Base-by-base conservation (phyloP, 2,888 invertebrate species). In the Pristionchus maxplancki region DNA sequence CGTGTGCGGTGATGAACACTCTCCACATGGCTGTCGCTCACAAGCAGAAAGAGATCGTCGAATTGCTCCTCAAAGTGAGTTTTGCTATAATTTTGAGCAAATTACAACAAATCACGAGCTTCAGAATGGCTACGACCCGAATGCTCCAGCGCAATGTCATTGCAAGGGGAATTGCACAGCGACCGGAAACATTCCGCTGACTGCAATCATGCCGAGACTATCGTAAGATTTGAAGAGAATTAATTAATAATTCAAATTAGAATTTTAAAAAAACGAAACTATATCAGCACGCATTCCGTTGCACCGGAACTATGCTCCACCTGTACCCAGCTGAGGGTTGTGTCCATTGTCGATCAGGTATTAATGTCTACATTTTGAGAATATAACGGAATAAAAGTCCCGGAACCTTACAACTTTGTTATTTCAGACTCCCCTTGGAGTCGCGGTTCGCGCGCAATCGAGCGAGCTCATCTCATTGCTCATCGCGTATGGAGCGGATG, bases 11-110 rank as follows among this genome's bases (percentile, higher is more conserved):
- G 81, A 91, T 93, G 91, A 94, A 94, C 93, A 96, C 96, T 64
- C 95, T 96, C 37, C 96, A 96, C 94, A 94, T 96, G 91, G 96
- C 96, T n/a, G 95, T 96, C 84, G 96, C 96, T 90, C 95, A 96
- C 93, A 95, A 96, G 85, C 95, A 96, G 31, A 94, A 95, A 58
- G 94, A 94, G 82, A 94, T 94, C 81, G 94, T 92, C 11, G 94
- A 94, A 83, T 95, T 96, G 44, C 95, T 96, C 71, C 95, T 96
- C 81, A 96, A 95, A 86, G 87, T 87, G 31, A 90, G 95, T 95
- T 93, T 96, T 96, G 58, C 95, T 96, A 15, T 31, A 8, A 31
- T 13, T 58, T 58, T 58, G 17, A 31, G 15, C 5, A 34, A 28
- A 64, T 28, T 9, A 11, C 15, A 3, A 31, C 28, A 64, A 13